These are phyloP conservation scores for zebrafish (Danio rerio) DNA, from an alignment of 2,113 vertebrate species.

Conservation along the genomic window DNA sequence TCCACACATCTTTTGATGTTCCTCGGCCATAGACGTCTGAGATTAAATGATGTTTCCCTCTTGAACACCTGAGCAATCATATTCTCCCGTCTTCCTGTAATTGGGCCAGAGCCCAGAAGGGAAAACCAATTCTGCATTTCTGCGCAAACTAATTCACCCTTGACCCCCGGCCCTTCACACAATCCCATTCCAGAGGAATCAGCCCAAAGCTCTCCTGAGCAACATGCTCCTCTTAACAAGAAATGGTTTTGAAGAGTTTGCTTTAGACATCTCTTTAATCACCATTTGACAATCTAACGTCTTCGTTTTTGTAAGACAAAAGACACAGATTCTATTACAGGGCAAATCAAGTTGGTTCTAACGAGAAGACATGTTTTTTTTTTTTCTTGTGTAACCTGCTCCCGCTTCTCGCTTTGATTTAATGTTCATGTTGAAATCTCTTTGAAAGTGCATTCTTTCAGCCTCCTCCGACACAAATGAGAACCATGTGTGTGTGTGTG, in stretches of 20 bases:
- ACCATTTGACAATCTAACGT: neutral
- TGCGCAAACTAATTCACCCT: conserved; percentile 42
- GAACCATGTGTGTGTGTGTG: conserved; percentile 20
- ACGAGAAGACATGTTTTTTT: conserved; percentile 37
- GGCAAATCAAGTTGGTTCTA: conserved; percentile 16
- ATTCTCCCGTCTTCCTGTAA: conserved; percentile 53
- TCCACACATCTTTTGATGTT: conserved; percentile 23
- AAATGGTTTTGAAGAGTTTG: neutral
- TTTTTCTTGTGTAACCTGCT: conserved; percentile 31
- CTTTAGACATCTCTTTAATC: neutral
- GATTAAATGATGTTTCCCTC: conserved; percentile 59
- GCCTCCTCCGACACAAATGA: neutral
- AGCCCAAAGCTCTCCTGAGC: neutral
- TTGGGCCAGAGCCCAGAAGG: conserved; percentile 59
- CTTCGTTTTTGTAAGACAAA: conserved; percentile 2
- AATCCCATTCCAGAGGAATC: conserved; percentile 1
- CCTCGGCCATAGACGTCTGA: conserved; percentile 9
- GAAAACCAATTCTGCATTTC: conserved; percentile 17
- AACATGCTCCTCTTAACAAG: neutral
- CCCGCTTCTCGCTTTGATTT: conserved; percentile 40
- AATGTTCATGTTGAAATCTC: conserved; percentile 30
- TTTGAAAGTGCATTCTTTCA: conserved; percentile 45
- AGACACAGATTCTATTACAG: neutral
- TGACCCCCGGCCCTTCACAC: conserved; percentile 17
- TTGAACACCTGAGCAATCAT: conserved; percentile 67